Evolutionary conservation across 2,113 vertebrate species (phyloP), one percentile per base, ranked within the genome.

Genomic region (Brachyhypopomus occidentalis): DNA sequence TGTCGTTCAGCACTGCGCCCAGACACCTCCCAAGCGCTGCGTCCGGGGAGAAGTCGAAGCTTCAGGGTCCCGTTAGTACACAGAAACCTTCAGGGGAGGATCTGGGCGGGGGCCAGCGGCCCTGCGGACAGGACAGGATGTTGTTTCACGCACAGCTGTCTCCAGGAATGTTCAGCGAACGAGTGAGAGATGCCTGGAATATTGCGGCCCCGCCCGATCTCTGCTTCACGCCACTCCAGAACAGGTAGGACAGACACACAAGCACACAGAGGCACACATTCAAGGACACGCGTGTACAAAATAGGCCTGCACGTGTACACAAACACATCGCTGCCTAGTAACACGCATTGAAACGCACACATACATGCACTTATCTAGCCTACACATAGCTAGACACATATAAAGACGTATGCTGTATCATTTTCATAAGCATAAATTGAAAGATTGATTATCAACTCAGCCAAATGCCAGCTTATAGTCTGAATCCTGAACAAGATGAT

Each of bases 141-240:
- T 85, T 79, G 77, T 79, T 76, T 82, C 75, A 76, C 60, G 20
- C 72, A 59, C 84, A 82, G 77, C 80, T 85, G 80, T 62, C 64
- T 55, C 27, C 17, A 63, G 72, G 83, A 85, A 82, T 85, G 84
- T 78, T 74, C 30, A n/a, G 59, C 70, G 4, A 80, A 70, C 27
- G 30, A 66, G 20, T 0, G 75, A 81, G 67, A 74, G 59, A 85
- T 85, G 77, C 27, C 48, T 55, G 55, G 55, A 71, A 75, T 76
- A 77, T 22, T 58, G 45, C 72, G 20, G 62, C 52, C 34, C 45
- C 20, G 60, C 25, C 72, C 45, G 14, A 55, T 66, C 36, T 67
- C 36, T 7, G 12, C 22, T 70, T 70, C 66, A 22, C 20, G 38
- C 66, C 66, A 41, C 41, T 70, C 34, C 25, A 60, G 25, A 59